A percentile compares a stretch with the other conserved stretches of the same genome.
These are phyloP conservation scores for Scaptomyza tumidula DNA, from an alignment of 2,888 invertebrate species.

Conservation along the genomic window DNA sequence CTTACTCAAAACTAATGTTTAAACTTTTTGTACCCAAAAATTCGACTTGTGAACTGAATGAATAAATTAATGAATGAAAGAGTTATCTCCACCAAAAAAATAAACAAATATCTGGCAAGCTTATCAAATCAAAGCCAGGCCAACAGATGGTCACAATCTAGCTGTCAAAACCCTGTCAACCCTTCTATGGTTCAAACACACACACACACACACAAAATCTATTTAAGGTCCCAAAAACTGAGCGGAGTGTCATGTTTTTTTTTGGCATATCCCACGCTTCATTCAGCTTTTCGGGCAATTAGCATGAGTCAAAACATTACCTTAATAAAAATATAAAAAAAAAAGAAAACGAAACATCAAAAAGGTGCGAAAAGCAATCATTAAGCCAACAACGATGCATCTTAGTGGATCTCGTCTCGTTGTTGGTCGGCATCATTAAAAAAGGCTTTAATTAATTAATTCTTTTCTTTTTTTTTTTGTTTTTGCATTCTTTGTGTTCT, in stretches of 20 bases:
- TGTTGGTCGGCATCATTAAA: conserved; percentile 74
- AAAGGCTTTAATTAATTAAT: conserved; percentile 71
- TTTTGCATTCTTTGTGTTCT: background rate
- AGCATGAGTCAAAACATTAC: conserved; percentile 75
- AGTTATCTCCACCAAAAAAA: too few relatives aligned
- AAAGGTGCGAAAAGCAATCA: conserved; percentile 79
- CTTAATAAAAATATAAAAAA: conserved; percentile 45
- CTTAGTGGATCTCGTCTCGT: background rate
- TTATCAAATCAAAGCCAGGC: conserved; percentile 1
- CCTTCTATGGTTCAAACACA: conserved; percentile 8
- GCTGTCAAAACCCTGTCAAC: conserved; percentile 49
- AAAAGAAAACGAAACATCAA: conserved; percentile 26
- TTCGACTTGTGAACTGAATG: background rate
- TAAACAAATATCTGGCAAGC: conserved; percentile 1
- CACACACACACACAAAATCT: background rate
- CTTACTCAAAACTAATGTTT: too few relatives aligned
- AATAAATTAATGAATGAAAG: background rate
- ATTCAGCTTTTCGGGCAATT: conserved; percentile 30
- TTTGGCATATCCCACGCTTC: conserved; percentile 22
- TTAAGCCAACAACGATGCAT: conserved; percentile 52
- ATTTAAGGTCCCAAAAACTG: background rate
- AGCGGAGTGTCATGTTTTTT: conserved; percentile 12
- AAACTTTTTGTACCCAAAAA: too few relatives aligned
- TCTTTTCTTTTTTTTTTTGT: background rate
- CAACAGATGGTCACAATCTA: conserved; percentile 5